phyloP scores from a whole-genome alignment of 2,797 vertebrate genomes.

The Hydrophis major region DNA sequence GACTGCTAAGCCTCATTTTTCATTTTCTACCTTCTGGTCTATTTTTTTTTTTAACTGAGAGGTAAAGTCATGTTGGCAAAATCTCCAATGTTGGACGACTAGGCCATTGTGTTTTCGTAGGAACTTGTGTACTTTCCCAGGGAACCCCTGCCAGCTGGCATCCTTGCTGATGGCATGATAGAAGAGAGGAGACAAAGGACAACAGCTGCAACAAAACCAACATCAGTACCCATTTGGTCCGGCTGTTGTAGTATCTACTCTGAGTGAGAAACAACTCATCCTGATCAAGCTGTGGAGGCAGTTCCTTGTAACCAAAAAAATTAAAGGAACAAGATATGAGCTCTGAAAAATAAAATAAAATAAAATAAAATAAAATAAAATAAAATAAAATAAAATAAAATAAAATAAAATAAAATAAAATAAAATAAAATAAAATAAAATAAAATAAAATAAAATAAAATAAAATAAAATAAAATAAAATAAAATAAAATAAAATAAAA shows the following conservation, averaged over 20 bases:
- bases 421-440: too few species aligned
- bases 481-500: too few species aligned
- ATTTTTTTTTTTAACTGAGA: neutral
- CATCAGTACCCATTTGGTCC: neutral
- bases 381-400: too few species aligned
- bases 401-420: too few species aligned
- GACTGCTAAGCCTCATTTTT: neutral
- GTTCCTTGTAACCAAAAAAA: neutral
- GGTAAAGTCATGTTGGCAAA: constrained; percentile 4
- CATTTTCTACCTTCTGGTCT: neutral
- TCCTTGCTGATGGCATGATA: constrained; percentile 5
- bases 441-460: too few species aligned
- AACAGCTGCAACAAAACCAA: constrained; percentile 37
- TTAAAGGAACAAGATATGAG: neutral
- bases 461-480: too few species aligned
- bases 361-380: too few species aligned
- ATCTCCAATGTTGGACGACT: neutral
- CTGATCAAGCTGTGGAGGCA: neutral
- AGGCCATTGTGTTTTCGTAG: neutral
- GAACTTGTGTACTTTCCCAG: constrained; percentile 14
- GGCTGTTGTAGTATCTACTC: neutral
- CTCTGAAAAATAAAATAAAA: neutral
- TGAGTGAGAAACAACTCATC: neutral
- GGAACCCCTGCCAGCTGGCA: constrained; percentile 15
- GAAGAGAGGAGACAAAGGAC: constrained; percentile 22